Evolutionary conservation across 2,113 vertebrate genomes (phyloP).

Genomic region (Naja naja): DNA sequence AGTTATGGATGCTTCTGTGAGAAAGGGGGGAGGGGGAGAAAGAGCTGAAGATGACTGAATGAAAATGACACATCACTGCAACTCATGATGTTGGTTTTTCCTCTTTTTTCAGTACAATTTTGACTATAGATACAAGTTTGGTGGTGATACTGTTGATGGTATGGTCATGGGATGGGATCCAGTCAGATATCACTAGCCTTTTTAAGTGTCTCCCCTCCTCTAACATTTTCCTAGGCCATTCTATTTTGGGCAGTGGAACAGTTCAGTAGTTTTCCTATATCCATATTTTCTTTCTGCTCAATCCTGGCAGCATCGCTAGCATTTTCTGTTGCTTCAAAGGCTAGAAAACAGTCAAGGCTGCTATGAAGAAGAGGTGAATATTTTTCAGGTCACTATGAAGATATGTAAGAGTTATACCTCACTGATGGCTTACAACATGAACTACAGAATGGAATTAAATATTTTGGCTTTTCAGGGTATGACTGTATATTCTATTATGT

Average conservation of each 20-base stretch:
- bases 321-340: background rate
- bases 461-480: too few species aligned
- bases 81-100: background rate
- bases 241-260: background rate
- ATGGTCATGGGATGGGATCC: background rate
- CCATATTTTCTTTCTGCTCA: background rate
- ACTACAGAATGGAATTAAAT: background rate
- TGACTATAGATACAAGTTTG: background rate
- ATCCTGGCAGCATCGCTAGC: background rate
- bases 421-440: background rate
- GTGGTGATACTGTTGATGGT: background rate
- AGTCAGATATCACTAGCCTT: background rate
- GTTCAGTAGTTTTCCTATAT: background rate
- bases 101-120: background rate
- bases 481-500: background rate
- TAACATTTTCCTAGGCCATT: background rate
- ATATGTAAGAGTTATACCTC: background rate
- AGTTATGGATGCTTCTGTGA: background rate
- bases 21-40: background rate
- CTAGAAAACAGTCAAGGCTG: background rate
- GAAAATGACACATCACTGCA: background rate
- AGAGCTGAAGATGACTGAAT: background rate
- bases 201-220: background rate
- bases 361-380: background rate
- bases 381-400: background rate